phyloP scores from a whole-genome alignment of 2,888 invertebrate genomes.

The Pseudococcus longispinus region DNA sequence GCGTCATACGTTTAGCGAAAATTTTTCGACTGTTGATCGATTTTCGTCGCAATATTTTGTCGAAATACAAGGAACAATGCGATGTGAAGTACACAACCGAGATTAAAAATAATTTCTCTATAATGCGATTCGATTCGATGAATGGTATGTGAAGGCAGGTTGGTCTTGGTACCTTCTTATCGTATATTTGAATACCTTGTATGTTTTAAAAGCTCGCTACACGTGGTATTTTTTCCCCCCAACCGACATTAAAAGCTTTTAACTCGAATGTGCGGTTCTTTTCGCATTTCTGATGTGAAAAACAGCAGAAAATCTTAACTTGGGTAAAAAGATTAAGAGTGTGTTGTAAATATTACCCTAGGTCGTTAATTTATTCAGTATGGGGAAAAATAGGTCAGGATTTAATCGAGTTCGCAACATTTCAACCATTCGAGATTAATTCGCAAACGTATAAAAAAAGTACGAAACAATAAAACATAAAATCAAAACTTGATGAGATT shows the following conservation, averaged over 20 bases:
- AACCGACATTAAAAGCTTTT: not conserved
- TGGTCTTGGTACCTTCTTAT: not conserved
- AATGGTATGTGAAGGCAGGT: not conserved
- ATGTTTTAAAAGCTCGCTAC: not conserved
- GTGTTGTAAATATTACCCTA: not conserved
- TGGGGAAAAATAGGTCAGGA: not conserved
- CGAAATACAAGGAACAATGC: not conserved
- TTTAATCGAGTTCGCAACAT: not conserved
- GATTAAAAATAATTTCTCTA: not conserved
- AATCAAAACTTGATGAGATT: not conserved
- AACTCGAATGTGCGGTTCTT: not conserved
- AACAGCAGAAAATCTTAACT: not conserved
- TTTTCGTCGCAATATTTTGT: not conserved
- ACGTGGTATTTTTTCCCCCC: not conserved
- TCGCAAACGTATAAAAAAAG: not conserved
- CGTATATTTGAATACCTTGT: not conserved
- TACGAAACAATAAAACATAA: not conserved
- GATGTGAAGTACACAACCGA: not conserved
- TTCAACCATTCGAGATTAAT: not conserved
- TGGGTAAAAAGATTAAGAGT: not conserved
- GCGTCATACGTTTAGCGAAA: not conserved
- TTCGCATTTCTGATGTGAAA: not conserved
- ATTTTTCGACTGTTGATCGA: slow-evolving; percentile 14
- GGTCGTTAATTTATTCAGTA: not conserved
- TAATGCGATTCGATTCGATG: not conserved